Base-by-base conservation (phyloP, 2,888 invertebrate species). In the Callimorpha dominula region DNA sequence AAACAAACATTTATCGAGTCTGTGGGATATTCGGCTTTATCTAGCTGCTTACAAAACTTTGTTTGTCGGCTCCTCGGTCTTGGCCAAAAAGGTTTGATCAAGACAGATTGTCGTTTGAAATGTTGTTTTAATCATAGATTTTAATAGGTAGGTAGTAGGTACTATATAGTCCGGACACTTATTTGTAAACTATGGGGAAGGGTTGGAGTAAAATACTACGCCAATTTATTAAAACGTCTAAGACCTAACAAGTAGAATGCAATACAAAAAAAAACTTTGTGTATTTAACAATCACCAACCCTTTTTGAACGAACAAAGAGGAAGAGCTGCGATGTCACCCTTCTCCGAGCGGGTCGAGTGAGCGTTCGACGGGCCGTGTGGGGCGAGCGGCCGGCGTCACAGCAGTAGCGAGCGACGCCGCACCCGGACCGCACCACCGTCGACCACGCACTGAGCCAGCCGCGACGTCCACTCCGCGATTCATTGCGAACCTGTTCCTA, bases 381-480 rank as follows among this genome's bases (percentile, higher is more conserved):
- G 88, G 89, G 89, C 89, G 85, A 82, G 85, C 87, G 88, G 87
- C 85, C 84, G 87, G 87, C 87, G 85, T 82, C 85, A 83, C 87
- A 86, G 92, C 95, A 95, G 95, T 95, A 94, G 93, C 89, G 88
- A 91, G 90, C 87, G 84, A 88, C 91, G 90, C 88, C 91, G 95
- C 95, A 93, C 88, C 94, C 94, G 92, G 90, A 92, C 92, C 94
- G 94, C 95, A 94, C 94, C 90, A 90, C 88, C 90, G 91, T 78
- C 91, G 85, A 85, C 86, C 88, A 87, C 86, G 87, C 89, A 87
- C 86, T 87, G 86, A 85, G 81, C 83, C 60, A 69, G 57, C 78
- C 72, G 76, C 64, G 54, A 73, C 65, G 71, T 66, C 64, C 74
- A 74, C 81, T 68, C 77, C 80, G 75, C 78, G 74, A 66, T 77